Evolutionary conservation across 2,888 invertebrate species (phyloP), one percentile per base, ranked within the genome.

Genomic region (Lottia gigantea): DNA sequence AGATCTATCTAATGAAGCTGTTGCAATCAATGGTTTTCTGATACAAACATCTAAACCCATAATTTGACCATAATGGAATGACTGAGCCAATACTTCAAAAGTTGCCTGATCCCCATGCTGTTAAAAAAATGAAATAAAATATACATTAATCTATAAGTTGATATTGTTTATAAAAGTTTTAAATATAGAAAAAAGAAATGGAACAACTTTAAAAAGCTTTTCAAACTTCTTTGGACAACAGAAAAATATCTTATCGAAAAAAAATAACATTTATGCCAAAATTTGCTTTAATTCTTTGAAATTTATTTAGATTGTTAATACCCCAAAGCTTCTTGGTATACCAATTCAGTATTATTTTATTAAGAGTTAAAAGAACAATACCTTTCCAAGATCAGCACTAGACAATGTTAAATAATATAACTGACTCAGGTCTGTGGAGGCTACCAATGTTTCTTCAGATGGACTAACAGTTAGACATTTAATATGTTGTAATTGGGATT

Each of bases 11-110:
- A 91, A 90, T 63, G 94, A 94, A 68, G 89, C 91, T 0, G 97
- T 96, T 89, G 96, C 93, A 74, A 96, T 92, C 70, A 96, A 92
- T 0, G 96, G 94, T 86, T 96, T 96, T 93, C 97, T 95, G 0
- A 93, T 92, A 84, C 97, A 96, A 78, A 95, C 91, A 2, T 95
- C 94, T 47, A 97, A 89, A 4, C 93, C 93, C 62, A 93, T 92
- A 62, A 97, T 94, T 14, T 93, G 91, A 0, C 94, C 95, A 74
- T 93, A 93, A 87, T 97, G 97, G 77, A 89, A 88, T 16, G 83
- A 72, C 73, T 87, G 84, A 15, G 85, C 83, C 64, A 89, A 76
- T 7, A 85, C 80, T 74, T 88, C 87, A 81, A 89, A 88, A 45
- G 80, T 74, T 6, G 86, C 85, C 71, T 85, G 83, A 67, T 88